Evolutionary conservation across 92 coral and sea anemone genomes (phyloP).

Genomic region (Phymanthus crucifer): DNA sequence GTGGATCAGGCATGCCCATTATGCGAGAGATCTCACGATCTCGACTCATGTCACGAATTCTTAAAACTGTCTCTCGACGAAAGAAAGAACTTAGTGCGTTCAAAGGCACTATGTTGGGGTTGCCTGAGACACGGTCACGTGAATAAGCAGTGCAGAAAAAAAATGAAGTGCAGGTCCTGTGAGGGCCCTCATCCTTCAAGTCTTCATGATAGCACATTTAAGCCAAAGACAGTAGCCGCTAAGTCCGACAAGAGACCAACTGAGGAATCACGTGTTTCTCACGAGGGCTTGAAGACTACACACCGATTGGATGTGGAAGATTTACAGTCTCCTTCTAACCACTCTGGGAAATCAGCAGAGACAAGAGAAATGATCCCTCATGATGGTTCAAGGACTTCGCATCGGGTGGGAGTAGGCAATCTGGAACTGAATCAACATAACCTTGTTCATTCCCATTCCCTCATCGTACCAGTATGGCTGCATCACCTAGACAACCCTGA

Average conservation of each 20-base stretch:
- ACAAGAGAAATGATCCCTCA: no score
- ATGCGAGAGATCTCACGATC: conserved; percentile 35
- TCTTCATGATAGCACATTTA: conserved; percentile 21
- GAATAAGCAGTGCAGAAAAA: conserved; percentile 32
- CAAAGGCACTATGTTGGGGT: conserved; percentile 35
- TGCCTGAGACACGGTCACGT: conserved; percentile 36
- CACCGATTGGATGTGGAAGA: no score
- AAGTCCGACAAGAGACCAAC: background rate
- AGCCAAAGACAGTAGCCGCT: background rate
- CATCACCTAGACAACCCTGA: conserved; percentile 17
- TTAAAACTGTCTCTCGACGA: conserved; percentile 27
- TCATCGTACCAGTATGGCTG: conserved; percentile 54
- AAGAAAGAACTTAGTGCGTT: background rate
- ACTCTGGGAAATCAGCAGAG: no score
- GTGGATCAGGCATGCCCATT: conserved; percentile 22
- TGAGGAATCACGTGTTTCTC: background rate
- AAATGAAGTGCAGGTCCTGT: conserved; percentile 29
- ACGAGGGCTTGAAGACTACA: no score
- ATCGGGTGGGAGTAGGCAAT: no score
- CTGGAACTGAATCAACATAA: no score
- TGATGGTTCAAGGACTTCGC: no score
- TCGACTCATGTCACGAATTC: conserved; percentile 37
- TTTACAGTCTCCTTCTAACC: no score
- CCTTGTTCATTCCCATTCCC: no score
- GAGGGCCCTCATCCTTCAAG: conserved; percentile 42